A percentile compares a stretch with the other conserved stretches of the same genome.
phyloP scores from a whole-genome alignment of 2,797 vertebrate genomes.

The Pipistrellus pygmaeus region DNA sequence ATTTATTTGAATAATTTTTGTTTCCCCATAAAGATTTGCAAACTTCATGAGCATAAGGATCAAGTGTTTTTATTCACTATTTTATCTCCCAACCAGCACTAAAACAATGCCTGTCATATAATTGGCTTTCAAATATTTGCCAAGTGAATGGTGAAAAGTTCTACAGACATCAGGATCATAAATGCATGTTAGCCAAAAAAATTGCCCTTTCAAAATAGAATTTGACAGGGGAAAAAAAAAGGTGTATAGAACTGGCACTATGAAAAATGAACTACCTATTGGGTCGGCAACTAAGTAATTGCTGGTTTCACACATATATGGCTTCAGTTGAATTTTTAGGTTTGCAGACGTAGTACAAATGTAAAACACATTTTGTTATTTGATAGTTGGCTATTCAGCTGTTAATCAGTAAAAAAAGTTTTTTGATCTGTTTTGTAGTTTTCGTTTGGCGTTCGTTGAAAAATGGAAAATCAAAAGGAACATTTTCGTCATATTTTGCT shows the following conservation, averaged over 20 bases:
- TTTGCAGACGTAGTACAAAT: no score
- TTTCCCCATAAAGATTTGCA: not conserved
- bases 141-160: not conserved
- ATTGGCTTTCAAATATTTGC: not conserved
- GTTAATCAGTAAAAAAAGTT: no score
- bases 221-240: not conserved
- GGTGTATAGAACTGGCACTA: not conserved
- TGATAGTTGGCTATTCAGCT: no score
- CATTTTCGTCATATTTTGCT: no score
- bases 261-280: not conserved
- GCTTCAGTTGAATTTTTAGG: no score
- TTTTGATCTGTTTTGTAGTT: no score
- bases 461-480: no score
- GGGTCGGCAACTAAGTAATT: no score
- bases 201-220: not conserved
- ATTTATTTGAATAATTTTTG: conserved; percentile 15
- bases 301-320: no score
- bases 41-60: not conserved
- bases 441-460: no score
- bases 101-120: not conserved
- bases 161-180: not conserved
- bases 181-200: not conserved
- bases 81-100: conserved; percentile 24
- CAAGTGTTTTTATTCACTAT: not conserved
- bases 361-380: no score